phyloP scores from a whole-genome alignment of 2,113 vertebrate genomes.

The Diphyllodes magnificus region DNA sequence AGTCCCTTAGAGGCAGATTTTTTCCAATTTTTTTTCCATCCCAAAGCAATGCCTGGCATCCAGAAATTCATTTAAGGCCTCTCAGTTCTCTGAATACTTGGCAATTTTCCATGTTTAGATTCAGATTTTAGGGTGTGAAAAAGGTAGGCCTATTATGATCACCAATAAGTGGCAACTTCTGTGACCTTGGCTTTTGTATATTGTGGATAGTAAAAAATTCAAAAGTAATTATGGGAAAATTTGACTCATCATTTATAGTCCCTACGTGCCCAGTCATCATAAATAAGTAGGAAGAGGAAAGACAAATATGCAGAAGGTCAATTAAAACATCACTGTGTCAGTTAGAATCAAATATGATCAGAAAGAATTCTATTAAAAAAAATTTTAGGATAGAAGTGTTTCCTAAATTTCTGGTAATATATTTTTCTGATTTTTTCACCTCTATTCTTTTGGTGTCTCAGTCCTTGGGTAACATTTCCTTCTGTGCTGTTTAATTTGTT shows the following conservation, averaged over 20 bases:
- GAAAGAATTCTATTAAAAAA: neutral
- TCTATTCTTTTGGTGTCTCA: neutral
- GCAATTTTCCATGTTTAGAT: neutral
- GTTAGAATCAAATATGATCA: neutral
- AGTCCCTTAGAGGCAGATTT: neutral
- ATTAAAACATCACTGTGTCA: neutral
- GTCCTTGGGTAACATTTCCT: neutral
- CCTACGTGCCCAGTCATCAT: neutral
- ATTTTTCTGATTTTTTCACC: fast-evolving
- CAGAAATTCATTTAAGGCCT: neutral
- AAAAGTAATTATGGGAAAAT: neutral
- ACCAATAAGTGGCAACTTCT: neutral
- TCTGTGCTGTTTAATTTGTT: neutral
- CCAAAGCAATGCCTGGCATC: neutral
- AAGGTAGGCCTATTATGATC: neutral
- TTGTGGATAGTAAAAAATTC: neutral
- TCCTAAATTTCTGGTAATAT: neutral
- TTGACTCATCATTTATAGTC: neutral
- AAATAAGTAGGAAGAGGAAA: neutral
- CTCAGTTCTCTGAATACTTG: neutral
- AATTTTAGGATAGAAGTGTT: neutral
- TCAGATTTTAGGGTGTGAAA: neutral
- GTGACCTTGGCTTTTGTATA: neutral
- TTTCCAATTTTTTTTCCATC: neutral
- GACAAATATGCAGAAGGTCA: neutral